Conservation (phyloP, 2,888 invertebrate species). For the Tipula confusa region DNA sequence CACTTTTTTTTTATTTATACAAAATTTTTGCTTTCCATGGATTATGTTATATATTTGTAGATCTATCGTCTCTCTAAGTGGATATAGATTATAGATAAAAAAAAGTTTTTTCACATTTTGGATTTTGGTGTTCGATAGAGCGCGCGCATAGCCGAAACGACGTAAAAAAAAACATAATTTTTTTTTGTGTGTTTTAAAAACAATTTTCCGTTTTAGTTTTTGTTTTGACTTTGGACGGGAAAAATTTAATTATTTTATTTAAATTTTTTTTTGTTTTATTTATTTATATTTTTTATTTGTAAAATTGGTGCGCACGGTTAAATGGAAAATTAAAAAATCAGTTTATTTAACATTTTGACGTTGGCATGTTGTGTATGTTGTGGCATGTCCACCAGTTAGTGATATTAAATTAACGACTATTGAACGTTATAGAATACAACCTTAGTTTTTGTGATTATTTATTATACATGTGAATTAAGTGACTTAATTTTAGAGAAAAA, state of each 20-base stretch:
- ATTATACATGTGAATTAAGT: neutral
- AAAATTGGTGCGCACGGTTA: neutral
- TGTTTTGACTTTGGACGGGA: neutral
- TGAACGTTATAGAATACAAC: neutral
- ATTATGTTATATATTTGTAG: neutral
- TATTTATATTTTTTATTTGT: no score
- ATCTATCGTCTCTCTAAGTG: neutral
- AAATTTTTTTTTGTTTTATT: neutral
- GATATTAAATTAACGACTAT: neutral
- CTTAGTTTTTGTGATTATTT: neutral
- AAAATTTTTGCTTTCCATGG: constrained; percentile 20
- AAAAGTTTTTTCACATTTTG: constrained; percentile 21
- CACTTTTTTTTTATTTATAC: neutral
- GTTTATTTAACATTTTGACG: neutral
- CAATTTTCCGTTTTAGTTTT: constrained; percentile 1
- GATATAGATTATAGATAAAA: constrained; percentile 13
- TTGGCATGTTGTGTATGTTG: neutral
- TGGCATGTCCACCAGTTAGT: neutral
- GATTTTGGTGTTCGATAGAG: constrained; percentile 20
- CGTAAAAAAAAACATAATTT: neutral
- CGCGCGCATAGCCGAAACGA: neutral
- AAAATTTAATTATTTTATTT: neutral
- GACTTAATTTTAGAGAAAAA: neutral
- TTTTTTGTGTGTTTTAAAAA: neutral
- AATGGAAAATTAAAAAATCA: neutral